Percentiles rank a stretch among this genome's conserved stretches.
These are phyloP conservation scores for Sipha flava DNA, from an alignment of 1,140 invertebrate genomes.

Conservation along the genomic window DNA sequence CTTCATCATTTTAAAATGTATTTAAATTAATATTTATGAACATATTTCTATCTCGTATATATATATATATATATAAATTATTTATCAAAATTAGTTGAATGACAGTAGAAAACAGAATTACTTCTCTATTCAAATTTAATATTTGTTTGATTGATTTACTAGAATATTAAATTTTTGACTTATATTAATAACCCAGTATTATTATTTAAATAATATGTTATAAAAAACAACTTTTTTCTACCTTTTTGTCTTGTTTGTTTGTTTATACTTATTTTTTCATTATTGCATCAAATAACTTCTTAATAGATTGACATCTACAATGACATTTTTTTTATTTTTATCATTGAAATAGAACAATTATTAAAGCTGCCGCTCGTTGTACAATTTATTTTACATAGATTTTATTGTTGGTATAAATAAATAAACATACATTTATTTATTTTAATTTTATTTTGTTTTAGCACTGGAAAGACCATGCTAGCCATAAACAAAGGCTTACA, in stretches of 20 bases:
- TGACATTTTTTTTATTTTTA: background rate
- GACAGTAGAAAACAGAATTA: background rate
- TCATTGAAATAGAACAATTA: background rate
- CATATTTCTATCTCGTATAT: background rate
- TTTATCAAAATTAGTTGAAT: background rate
- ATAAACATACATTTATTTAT: conserved; percentile 45
- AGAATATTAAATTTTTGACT: background rate
- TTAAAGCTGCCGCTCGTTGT: conserved; percentile 17
- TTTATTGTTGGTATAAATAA: background rate
- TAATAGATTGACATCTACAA: background rate
- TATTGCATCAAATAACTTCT: background rate
- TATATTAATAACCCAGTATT: background rate
- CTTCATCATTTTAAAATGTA: too few species aligned
- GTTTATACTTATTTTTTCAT: too few species aligned
- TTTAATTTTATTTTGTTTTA: conserved; percentile 57
- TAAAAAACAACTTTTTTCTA: background rate
- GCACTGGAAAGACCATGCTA: conserved; percentile 70
- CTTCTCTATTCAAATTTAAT: background rate
- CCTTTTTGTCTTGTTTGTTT: background rate
- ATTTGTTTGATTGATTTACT: background rate
- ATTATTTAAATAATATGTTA: background rate
- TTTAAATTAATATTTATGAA: background rate
- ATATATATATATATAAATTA: background rate
- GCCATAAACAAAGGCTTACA: conserved; percentile 82
- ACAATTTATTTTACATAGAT: background rate